Evolutionary conservation across 2,888 invertebrate species (phyloP).

Genomic region (Xestia rhomboidea): DNA sequence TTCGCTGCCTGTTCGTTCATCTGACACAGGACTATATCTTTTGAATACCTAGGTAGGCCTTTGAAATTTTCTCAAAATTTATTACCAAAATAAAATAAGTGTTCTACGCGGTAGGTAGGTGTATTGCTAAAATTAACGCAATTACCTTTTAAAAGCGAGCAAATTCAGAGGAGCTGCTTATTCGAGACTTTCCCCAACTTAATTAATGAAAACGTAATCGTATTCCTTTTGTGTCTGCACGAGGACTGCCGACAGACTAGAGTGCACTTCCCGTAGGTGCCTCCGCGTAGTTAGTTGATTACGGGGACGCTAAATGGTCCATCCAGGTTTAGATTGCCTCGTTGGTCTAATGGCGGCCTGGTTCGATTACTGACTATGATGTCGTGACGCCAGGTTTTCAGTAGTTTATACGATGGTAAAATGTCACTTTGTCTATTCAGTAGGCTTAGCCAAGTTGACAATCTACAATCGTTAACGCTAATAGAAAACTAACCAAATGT

Average conservation of each 20-base stretch:
- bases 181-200: constrained; percentile 1
- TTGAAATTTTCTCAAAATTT: not conserved
- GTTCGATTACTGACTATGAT: not conserved
- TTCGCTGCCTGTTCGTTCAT: not conserved
- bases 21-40: not conserved
- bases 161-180: not conserved
- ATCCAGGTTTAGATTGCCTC: not conserved
- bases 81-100: not conserved
- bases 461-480: too few relatives aligned
- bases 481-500: too few relatives aligned
- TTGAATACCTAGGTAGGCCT: not conserved
- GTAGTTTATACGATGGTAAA: not conserved
- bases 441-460: too few relatives aligned
- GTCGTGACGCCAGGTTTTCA: not conserved
- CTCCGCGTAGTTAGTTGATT: constrained; percentile 2
- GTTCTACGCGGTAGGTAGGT: too few relatives aligned
- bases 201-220: constrained; percentile 27
- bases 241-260: not conserved
- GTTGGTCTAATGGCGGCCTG: not conserved
- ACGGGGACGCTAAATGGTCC: not conserved
- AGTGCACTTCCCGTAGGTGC: constrained; percentile 46
- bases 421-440: not conserved
- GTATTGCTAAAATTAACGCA: not conserved
- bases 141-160: not conserved
- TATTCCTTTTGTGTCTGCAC: constrained; percentile 43